Conservation (phyloP, 1,140 invertebrate species). For the Frieseomelitta varia region DNA sequence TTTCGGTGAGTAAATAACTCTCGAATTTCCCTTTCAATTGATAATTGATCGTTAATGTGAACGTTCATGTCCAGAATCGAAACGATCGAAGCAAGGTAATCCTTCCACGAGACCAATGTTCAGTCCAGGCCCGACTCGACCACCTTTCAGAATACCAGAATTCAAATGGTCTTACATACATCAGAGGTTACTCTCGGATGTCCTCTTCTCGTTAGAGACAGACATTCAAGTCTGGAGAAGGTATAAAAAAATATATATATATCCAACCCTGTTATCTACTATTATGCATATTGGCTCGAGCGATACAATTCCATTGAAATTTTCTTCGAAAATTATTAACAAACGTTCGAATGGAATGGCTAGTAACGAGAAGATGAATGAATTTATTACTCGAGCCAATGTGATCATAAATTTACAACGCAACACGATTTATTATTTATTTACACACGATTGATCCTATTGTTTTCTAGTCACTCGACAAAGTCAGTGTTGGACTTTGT, state of each 20-base stretch:
- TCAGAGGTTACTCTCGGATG: slow-evolving; percentile 97
- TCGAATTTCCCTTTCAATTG: too few relatives aligned
- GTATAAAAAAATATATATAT: slow-evolving; percentile 79
- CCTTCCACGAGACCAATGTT: slow-evolving; percentile 91
- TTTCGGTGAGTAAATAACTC: slow-evolving; percentile 86
- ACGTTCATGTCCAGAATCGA: slow-evolving; percentile 73
- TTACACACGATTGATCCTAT: slow-evolving; percentile 21
- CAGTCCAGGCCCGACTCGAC: slow-evolving; percentile 96
- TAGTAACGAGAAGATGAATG: not conserved
- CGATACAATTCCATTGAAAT: not conserved
- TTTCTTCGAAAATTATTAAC: not conserved
- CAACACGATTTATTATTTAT: not conserved
- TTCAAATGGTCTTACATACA: slow-evolving; percentile 99
- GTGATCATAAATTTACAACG: not conserved
- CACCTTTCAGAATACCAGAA: slow-evolving; percentile 99
- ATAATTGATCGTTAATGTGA: too few relatives aligned
- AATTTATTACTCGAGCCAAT: not conserved
- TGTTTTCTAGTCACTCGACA: slow-evolving; percentile 95
- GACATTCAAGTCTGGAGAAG: slow-evolving; percentile 97
- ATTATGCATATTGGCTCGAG: not conserved
- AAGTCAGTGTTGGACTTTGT: slow-evolving; percentile 99
- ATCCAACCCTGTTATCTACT: not conserved
- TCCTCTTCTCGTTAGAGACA: slow-evolving; percentile 97
- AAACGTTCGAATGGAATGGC: not conserved
- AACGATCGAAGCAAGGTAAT: slow-evolving; percentile 84